Evolutionary conservation across 1,140 invertebrate genomes (phyloP), one percentile per base, ranked within the genome.

Genomic region (Zaprionus kolodkinae): DNA sequence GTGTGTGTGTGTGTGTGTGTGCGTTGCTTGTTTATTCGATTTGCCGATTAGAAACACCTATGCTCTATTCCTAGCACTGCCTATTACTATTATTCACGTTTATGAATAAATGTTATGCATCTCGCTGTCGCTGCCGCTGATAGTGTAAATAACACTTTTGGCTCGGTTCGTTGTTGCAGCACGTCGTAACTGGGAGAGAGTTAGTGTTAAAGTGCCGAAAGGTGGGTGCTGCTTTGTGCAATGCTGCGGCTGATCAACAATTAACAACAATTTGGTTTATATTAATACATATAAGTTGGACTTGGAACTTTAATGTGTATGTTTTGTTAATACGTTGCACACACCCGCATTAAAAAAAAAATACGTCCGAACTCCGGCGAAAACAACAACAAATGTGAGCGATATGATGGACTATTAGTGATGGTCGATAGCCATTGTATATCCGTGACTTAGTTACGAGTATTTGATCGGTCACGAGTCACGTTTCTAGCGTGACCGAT

Each of bases 351-450:
- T 40, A 60, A 64, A 64, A 63, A 64, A 64, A 75, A 63, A 48
- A 71, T 67, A 75, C 72, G 72, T 75, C 68, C 72, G 67, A 43
- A 60, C 60, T 64, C 35, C 72, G 72, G 68, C 67, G 54, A 60
- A 55, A 71, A 75, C 60, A 75, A 75, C 72, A 75, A 75, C 68
- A 75, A 75, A 64, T 75, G 21, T 65, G 55, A 71, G 17, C 10
- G 67, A 71, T 63, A 60, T 48, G 33, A 50, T 50, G 45, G 45
- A 21, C 21, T 50, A 12, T 3, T 50, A 50, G 45, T 11, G 45
- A 50, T 50, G 45, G 45, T n/a, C 45, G 45, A 50, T 50, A 25
- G 17, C 10, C 10, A 25, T 50, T 17, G 40, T 1, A 45, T 50
- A 25, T 9, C 4, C 27, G 27, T 48, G 27, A 61, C 33, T 50